Conservation (phyloP, 2,113 vertebrate species). For the Heteronetta atricapilla region DNA sequence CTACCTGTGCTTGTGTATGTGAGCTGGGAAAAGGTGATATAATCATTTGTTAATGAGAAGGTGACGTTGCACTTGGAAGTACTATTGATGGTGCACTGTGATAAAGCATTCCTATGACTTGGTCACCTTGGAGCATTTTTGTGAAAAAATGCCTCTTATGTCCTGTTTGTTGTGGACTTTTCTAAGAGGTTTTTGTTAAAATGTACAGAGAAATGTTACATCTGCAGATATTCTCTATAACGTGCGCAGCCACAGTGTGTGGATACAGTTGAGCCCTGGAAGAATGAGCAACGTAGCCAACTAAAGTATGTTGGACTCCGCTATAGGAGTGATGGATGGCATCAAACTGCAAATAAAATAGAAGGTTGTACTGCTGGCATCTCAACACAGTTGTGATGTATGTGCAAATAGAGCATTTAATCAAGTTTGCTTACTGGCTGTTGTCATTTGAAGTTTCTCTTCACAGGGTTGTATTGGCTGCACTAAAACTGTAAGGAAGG, state of each 20-base stretch:
- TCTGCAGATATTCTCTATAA: background rate
- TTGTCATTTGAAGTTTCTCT: background rate
- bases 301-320: background rate
- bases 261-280: background rate
- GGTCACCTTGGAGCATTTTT: background rate
- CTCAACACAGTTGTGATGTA: background rate
- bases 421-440: background rate
- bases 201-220: background rate
- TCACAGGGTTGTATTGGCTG: background rate
- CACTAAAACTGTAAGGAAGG: background rate
- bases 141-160: background rate
- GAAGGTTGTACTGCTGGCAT: background rate
- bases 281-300: background rate
- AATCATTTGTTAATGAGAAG: background rate
- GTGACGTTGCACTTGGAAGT: background rate
- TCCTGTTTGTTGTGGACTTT: background rate
- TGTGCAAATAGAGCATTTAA: background rate
- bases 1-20: background rate
- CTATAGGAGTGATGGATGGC: background rate
- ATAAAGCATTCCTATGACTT: background rate
- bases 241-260: background rate
- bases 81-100: background rate
- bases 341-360: background rate
- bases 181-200: background rate
- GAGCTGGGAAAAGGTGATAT: background rate